These are phyloP conservation scores for Tapirus terrestris DNA, from an alignment of 2,113 vertebrate species.

Conservation along the genomic window DNA sequence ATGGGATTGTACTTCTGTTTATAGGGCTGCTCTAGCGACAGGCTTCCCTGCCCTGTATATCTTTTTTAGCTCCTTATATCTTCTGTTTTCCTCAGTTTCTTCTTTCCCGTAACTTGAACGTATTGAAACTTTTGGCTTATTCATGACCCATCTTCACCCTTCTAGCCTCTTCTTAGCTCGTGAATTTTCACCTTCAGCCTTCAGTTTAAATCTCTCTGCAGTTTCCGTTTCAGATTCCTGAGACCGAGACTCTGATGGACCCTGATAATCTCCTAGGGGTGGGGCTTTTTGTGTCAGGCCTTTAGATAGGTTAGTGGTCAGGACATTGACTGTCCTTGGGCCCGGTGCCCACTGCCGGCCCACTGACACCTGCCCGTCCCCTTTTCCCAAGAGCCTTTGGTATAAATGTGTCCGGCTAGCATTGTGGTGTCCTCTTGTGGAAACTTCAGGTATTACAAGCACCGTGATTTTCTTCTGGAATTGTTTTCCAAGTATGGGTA, in stretches of 20 bases:
- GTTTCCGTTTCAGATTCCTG: background rate
- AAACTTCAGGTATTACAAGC: background rate
- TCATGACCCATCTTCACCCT: background rate
- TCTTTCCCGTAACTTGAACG: background rate
- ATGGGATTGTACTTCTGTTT: rapidly evolving
- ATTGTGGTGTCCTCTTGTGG: background rate
- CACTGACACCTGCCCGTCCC: too few relatives aligned
- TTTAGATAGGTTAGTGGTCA: background rate
- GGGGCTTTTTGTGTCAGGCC: background rate
- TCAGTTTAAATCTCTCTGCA: background rate
- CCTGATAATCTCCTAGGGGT: background rate
- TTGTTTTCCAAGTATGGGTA: background rate
- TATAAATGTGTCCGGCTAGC: background rate
- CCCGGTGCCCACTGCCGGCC: background rate
- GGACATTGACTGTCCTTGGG: background rate
- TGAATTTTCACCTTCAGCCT: background rate
- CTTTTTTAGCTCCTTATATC: background rate
- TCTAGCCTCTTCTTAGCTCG: background rate
- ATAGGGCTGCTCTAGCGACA: background rate
- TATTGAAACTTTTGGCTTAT: background rate
- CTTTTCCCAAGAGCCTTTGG: too few relatives aligned
- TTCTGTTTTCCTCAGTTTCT: background rate
- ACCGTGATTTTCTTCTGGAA: background rate
- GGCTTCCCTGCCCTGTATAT: background rate
- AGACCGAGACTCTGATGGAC: background rate